Base-by-base conservation (phyloP, 2,888 invertebrate species). In the Drosophila gaucha region DNA sequence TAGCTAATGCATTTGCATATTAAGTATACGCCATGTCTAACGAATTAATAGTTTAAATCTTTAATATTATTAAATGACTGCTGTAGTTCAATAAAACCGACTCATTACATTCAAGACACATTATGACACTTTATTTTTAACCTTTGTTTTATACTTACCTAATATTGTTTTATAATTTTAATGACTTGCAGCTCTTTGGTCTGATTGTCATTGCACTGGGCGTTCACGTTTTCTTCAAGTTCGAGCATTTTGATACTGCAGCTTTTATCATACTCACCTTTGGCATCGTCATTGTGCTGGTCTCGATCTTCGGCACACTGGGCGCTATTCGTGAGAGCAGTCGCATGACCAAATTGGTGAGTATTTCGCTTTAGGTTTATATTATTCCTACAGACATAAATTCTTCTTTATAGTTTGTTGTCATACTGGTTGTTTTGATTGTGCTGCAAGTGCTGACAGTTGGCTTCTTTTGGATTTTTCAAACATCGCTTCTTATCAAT, bases 391-490 rank as follows among this genome's bases (percentile, higher is more conserved):
- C 31, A 46, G 16, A 22, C n/a, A 36, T 6, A 1, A 0, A 6
- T 10, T n/a, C 10, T 16, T 35, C 5, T 18, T 18, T 33, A 2
- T 52, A 90, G 90, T 90, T 86, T 64, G 80, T 75, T n/a, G 73
- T 44, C 2, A 51, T 90, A 49, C 43, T 89, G 26, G 31, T 89
- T 0, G 18, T 90, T 5, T 67, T 90, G 60, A 76, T 84, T 35
- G 50, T 89, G 3, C 22, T 88, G 10, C 82, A 90, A 77, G 63
- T 89, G n/a, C 28, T 90, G 47, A 67, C 68, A 2, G 71, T 90
- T 18, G 84, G 80, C 16, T 89, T 89, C 68, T 77, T 86, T 41
- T 90, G 88, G 90, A 59, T 84, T 44, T 90, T 90, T 82, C 78
- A 88, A 78, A 64, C 60, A 6, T 78, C 89, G 33, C 60, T 90